Evolutionary conservation across 2,797 vertebrate species (phyloP).

Genomic region (Labeo calbasu): DNA sequence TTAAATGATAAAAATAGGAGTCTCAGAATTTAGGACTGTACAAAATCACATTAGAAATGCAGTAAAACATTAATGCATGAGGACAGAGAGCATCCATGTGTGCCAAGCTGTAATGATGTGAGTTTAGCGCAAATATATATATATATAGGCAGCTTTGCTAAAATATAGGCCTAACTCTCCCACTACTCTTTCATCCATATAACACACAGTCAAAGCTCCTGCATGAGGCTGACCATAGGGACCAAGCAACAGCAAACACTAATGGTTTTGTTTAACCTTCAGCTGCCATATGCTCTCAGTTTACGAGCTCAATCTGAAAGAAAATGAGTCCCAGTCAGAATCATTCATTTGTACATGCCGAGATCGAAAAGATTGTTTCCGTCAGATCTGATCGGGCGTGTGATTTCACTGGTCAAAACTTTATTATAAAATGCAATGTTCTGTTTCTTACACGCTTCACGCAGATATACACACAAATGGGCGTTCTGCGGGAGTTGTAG

Average conservation of each 20-base stretch:
- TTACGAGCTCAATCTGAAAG: conserved; percentile 62
- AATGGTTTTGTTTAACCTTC: conserved; percentile 62
- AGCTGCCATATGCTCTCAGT: conserved; percentile 63
- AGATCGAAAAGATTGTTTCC: conserved; percentile 28
- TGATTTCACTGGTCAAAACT: background rate
- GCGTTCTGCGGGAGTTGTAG: background rate
- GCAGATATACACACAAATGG: background rate
- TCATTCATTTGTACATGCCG: background rate
- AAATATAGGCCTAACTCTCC: background rate
- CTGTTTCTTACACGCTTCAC: background rate
- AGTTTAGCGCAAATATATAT: background rate
- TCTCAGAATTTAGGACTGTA: background rate
- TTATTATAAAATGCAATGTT: background rate
- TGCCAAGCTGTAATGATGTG: conserved; percentile 15
- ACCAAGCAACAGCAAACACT: conserved; percentile 20
- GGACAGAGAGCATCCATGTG: background rate
- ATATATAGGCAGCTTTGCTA: conserved; percentile 17
- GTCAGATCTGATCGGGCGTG: background rate
- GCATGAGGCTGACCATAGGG: background rate
- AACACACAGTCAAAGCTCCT: background rate
- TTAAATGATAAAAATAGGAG: background rate
- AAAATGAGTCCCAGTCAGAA: conserved; percentile 39
- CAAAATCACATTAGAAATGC: background rate
- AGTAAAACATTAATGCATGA: background rate
- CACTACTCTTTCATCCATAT: background rate